Base-by-base conservation (phyloP, 2,888 invertebrate genomes). In the Calameuta filiformis region DNA sequence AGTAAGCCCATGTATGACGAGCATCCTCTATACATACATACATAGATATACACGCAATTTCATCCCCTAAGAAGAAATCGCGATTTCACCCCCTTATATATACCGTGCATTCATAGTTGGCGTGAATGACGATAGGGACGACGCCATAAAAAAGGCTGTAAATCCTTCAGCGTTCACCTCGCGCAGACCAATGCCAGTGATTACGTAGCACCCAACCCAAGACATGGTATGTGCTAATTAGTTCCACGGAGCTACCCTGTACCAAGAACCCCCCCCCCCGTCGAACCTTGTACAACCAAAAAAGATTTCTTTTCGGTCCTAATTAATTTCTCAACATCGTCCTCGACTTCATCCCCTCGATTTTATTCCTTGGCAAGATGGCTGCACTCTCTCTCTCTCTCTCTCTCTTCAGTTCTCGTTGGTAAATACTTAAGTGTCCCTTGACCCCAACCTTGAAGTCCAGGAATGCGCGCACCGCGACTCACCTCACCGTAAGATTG, bases 401-500 rank as follows among this genome's bases (percentile, higher is more conserved):
- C 40, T 4, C 15, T 15, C 15, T 6, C 40, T 40, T 23, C 56
- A 9, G 23, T 56, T 56, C 56, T 56, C 23, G 56, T 56, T 56
- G 40, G 83, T 79, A 84, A 83, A 84, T 84, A 85, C 86, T 87
- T 86, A 85, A 83, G 85, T 88, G 88, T 87, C 81, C 86, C 88
- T 90, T 88, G 90, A 89, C 88, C 88, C 87, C 86, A 88, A 87
- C 89, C 89, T 90, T 89, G 90, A 83, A 83, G 82, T 84, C 79
- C 76, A 83, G 87, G 89, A 89, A 90, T 89, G 88, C 85, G 83
- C 82, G 83, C 81, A 79, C 81, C 78, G 79, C 80, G 81, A 80
- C 81, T 84, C 84, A 84, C 81, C 83, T 81, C 83, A 83, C 84
- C 84, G 84, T 85, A 84, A 85, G 83, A 81, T 71, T 31, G 71